Evolutionary conservation across 2,113 vertebrate genomes (phyloP), one percentile per base, ranked within the genome.

Genomic region (Petrocephalus zakoni): DNA sequence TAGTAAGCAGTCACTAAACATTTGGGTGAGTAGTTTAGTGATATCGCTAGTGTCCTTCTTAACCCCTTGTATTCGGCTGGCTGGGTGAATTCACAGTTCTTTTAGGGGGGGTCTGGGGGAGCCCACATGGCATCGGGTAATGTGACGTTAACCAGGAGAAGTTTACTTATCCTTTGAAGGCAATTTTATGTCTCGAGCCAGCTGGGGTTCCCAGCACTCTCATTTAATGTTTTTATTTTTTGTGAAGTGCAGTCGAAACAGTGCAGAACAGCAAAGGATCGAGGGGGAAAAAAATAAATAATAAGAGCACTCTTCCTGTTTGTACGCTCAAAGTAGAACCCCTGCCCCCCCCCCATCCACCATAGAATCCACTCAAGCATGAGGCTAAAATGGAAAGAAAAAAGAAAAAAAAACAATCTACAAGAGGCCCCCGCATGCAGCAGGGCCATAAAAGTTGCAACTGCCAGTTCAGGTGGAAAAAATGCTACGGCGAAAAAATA

Each of bases 401-500:
- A 17, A 7, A 21, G 52, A 95, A 96, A 95, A 94, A 93, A 95
- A 56, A 95, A 94, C 95, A 96, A 96, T 96, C 95, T 96, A 55
- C 94, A 42, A 90, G 94, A 95, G 95, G 96, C 95, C 96, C 22
- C 52, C 94, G 94, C 95, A 93, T 95, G 95, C 91, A 94, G 94
- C 94, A 94, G 92, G 92, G 94, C 94, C 96, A 96, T 97, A 97
- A 98, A 99, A 97, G 96, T 97, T 96, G 97, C 96, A 96, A 97
- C 96, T 97, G 96, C 96, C 96, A 99, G 96, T 96, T 99, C 98
- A 99, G 97, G 98, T 99, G 98, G 98, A 99, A 98, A 98, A 98
- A 98, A 94, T 97, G 96, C 96, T 96, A 94, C 97, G 96, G 97
- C 96, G 95, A 96, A 97, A 98, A 98, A 98, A 94, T 97, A 96